Base-by-base conservation (phyloP, 2,797 vertebrate genomes). In the Nothura maculosa region DNA sequence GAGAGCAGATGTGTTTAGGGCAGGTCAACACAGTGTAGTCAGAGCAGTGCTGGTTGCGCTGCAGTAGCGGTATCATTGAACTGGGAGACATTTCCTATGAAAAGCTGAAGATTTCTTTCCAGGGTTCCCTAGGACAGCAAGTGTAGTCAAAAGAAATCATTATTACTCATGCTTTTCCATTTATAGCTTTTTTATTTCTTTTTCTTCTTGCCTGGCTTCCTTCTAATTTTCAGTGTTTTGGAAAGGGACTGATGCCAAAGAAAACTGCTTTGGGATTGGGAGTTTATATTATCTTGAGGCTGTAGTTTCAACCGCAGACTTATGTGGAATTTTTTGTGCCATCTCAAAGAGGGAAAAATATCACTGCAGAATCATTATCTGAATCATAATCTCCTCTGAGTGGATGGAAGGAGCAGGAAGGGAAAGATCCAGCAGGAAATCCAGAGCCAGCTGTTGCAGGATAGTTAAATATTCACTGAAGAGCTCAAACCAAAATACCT, bases 361-460 rank as follows among this genome's bases (percentile, higher is more conserved):
- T 81, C 16, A 3, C 48, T 67, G 66, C 87, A 82, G 78, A 90
- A 38, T 43, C 30, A 6, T 21, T 55, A 16, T 60, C 61, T 92
- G 92, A 92, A n/a, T 92, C 90, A 90, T 87, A 28, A 36, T 73
- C 28, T 79, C 69, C 50, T 79, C 15, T 19, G 58, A 89, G 64
- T 34, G 55, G 15, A 43, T 38, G 54, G 47, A 85, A 48, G 73
- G 68, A 92, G 18, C 34, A 87, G 52, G 30, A 87, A 77, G 32
- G 43, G 28, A 76, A 67, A 40, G 68, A 87, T 62, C 76, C 63
- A 78, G 50, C 32, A 68, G 36, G 61, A 58, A 87, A 84, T 54
- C 28, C 17, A 30, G 40, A 84, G 52, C 52, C 63, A 82, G 83
- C 61, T 86, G 34, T 57, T 79, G 7, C 13, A 54, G 30, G 10